Evolutionary conservation across 2,797 vertebrate species (phyloP), one percentile per base, ranked within the genome.

Genomic region (Chelon labrosus): DNA sequence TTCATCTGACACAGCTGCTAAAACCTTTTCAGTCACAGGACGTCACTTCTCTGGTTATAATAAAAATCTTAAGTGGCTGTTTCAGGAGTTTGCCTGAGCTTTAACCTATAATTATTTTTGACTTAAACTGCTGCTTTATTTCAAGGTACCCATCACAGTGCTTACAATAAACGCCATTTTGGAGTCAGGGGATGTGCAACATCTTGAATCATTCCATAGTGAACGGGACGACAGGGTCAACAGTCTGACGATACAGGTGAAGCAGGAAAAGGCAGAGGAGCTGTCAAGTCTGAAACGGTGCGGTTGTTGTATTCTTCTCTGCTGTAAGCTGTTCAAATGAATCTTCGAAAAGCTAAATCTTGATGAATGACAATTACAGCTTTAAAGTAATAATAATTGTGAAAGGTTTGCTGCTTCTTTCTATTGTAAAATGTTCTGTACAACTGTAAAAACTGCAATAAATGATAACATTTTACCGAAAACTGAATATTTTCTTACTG

Each of bases 91-190:
- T 72, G 17, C 49, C 19, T 12, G 38, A 55, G n/a, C 37, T 57
- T 64, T 68, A 25, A 72, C 42, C 35, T 69, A n/a, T 22, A 70
- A 60, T 46, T 47, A 27, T 66, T n/a, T 35, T 55, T 71, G 56
- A 73, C 39, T 57, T 67, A 58, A 73, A 75, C 62, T 46, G 42
- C 42, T 77, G 41, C 53, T 78, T 74, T 58, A 57, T 72, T 82
- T 70, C 65, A 46, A 42, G 16, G n/a, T 14, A 70, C 22, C 44
- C 35, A 80, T 66, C 72, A 72, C 25, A 42, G 22, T 25, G 20
- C 39, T 64, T 12, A 31, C 54, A 76, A 79, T 70, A 61, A 71
- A 73, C 66, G 70, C 16, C 42, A 73, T 77, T 66, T 70, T 51
- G 27, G 17, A 71, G 52, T 11, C 17, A 56, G 27, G 37, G 50